phyloP scores from a whole-genome alignment of 2,888 invertebrate species.

The Microdon myrmicae region DNA sequence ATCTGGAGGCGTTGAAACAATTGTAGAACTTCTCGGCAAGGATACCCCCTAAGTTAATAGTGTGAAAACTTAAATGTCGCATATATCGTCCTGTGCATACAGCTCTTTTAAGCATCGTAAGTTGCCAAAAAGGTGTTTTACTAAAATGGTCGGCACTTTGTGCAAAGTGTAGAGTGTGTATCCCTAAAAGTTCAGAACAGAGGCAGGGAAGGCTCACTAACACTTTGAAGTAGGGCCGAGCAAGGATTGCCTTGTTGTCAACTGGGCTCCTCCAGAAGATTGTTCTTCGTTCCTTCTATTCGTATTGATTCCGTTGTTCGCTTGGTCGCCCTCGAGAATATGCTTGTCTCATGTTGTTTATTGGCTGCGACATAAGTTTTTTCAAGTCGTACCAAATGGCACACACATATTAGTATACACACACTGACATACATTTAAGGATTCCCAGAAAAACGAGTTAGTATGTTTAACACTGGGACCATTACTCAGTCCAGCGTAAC shows the following conservation, averaged over 20 bases:
- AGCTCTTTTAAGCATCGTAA: slow-evolving; percentile 23
- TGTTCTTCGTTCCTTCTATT: slow-evolving; percentile 24
- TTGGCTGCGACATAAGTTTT: slow-evolving; percentile 52
- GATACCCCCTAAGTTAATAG: slow-evolving; percentile 29
- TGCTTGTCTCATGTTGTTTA: slow-evolving; percentile 49
- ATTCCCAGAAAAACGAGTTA: slow-evolving; percentile 27
- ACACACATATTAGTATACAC: no score
- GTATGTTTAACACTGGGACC: slow-evolving; percentile 46
- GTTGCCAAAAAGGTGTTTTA: slow-evolving; percentile 34
- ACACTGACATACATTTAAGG: no score
- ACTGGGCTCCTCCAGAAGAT: slow-evolving; percentile 7
- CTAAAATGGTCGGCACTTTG: slow-evolving; percentile 41
- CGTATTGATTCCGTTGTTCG: slow-evolving; percentile 45
- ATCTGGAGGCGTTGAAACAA: slow-evolving; percentile 39
- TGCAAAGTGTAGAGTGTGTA: slow-evolving; percentile 24
- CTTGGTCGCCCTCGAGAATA: slow-evolving; percentile 49
- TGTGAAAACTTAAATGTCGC: slow-evolving; percentile 49
- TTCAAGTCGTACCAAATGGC: no score
- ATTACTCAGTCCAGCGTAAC: slow-evolving; percentile 49
- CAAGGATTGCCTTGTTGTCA: no score
- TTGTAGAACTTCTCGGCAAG: slow-evolving; percentile 3
- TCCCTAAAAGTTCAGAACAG: slow-evolving; percentile 8
- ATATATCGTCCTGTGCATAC: slow-evolving; percentile 19
- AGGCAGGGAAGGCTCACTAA: slow-evolving; percentile 12
- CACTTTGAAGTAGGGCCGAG: no score